Evolutionary conservation across 2,113 vertebrate genomes (phyloP).

Genomic region (Chionodraco myersi): DNA sequence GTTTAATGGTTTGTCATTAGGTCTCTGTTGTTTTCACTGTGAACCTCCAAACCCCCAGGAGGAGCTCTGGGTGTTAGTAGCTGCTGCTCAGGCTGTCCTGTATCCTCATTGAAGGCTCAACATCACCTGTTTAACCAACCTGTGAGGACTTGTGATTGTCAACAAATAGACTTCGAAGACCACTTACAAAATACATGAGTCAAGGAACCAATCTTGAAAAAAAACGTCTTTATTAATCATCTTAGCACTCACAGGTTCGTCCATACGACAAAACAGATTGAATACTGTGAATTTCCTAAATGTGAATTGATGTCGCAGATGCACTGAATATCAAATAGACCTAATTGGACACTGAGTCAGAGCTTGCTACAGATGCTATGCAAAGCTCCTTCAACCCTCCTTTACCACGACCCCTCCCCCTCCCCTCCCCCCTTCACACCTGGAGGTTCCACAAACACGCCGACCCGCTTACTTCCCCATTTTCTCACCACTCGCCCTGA

Average conservation of each 20-base stretch:
- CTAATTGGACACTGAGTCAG: slow-evolving; percentile 7
- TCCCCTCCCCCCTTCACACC: slow-evolving; percentile 48
- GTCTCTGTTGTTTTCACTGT: slow-evolving; percentile 68
- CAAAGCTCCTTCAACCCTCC: slow-evolving; percentile 66
- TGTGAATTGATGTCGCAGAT: background rate
- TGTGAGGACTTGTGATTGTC: slow-evolving; percentile 37
- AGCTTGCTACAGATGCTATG: slow-evolving; percentile 39
- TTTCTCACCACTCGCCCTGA: slow-evolving; percentile 60
- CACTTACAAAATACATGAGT: background rate
- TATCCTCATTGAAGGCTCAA: background rate
- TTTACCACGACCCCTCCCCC: slow-evolving; percentile 23
- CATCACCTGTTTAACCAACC: slow-evolving; percentile 2
- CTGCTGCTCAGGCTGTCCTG: slow-evolving; percentile 43
- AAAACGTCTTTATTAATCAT: background rate
- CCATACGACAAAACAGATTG: background rate
- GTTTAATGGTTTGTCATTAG: slow-evolving; percentile 74
- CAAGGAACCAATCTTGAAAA: background rate
- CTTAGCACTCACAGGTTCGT: slow-evolving; percentile 51
- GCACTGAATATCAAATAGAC: background rate
- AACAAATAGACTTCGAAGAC: background rate
- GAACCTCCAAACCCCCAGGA: slow-evolving; percentile 80
- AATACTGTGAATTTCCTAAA: background rate
- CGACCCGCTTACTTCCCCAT: background rate
- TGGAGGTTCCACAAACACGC: slow-evolving; percentile 76
- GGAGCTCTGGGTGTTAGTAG: slow-evolving; percentile 72